These are phyloP conservation scores for Cyclophora albipunctata DNA, from an alignment of 2,888 invertebrate species.

Conservation along the genomic window DNA sequence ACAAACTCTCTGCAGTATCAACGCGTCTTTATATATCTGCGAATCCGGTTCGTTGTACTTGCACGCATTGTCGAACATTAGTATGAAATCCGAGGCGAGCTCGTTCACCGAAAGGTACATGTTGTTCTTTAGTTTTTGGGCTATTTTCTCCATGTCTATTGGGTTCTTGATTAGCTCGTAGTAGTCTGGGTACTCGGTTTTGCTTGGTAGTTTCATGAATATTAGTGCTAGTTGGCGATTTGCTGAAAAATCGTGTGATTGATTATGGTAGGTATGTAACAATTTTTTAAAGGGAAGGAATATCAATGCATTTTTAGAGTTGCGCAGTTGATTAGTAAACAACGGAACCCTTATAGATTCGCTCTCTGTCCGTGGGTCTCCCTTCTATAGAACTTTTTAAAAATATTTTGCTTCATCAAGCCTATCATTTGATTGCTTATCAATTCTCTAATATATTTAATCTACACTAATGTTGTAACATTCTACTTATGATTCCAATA, in stretches of 20 bases:
- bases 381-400: too few species aligned
- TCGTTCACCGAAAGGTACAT: constrained; percentile 89
- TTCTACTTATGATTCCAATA: too few species aligned
- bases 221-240: constrained; percentile 93
- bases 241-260: constrained; percentile 63
- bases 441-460: too few species aligned
- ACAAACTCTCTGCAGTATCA: constrained; percentile 92
- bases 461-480: too few species aligned
- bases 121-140: constrained; percentile 86
- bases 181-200: constrained; percentile 96
- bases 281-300: background rate
- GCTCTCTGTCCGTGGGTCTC: too few species aligned
- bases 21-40: constrained; percentile 96
- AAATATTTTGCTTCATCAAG: too few species aligned
- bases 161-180: constrained; percentile 98
- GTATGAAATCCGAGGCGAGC: constrained; percentile 88
- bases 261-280: background rate
- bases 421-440: too few species aligned
- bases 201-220: constrained; percentile 96
- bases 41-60: constrained; percentile 98
- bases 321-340: too few species aligned
- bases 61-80: constrained; percentile 98
- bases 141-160: constrained; percentile 96
- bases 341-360: too few species aligned
- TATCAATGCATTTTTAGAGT: too few species aligned